These are phyloP conservation scores for Mus musculus DNA, from an alignment of 2,113 vertebrate species.

Conservation along the genomic window DNA sequence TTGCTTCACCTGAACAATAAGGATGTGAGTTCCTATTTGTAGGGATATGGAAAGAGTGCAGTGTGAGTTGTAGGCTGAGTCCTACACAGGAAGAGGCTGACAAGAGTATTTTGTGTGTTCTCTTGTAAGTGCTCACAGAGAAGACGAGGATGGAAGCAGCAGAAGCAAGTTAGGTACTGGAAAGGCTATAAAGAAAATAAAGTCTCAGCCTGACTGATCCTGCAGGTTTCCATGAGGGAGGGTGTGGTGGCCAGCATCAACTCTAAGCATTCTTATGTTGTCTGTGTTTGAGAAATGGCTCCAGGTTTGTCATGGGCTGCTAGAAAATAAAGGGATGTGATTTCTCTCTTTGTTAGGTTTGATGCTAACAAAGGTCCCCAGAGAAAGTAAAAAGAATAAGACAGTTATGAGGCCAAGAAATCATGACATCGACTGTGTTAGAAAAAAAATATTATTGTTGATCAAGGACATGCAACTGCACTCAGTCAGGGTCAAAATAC, in stretches of 20 bases:
- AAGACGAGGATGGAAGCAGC: neutral
- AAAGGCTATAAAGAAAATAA: conserved; percentile 33
- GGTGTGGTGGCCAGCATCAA: neutral
- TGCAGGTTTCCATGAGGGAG: neutral
- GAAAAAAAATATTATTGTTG: conserved; percentile 1
- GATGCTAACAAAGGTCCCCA: neutral
- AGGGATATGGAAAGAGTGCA: neutral
- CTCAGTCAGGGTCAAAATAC: neutral
- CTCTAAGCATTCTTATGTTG: neutral
- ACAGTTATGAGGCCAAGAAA: neutral
- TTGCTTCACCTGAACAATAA: conserved; percentile 33
- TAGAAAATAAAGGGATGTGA: conserved; percentile 14
- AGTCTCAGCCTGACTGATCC: neutral
- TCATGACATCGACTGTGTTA: neutral
- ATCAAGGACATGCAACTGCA: neutral
- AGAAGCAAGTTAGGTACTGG: neutral
- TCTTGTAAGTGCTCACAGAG: neutral
- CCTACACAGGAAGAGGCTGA: neutral
- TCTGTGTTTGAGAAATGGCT: neutral
- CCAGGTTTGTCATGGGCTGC: neutral
- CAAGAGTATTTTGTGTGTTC: neutral
- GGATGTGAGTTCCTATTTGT: conserved; percentile 14
- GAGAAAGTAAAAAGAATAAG: neutral
- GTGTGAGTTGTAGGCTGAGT: neutral
- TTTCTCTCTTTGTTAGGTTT: neutral